A percentile compares a stretch with the other conserved stretches of the same genome.
Conservation (phyloP, 1,140 invertebrate genomes). For the Akabosia matsudoensis region DNA sequence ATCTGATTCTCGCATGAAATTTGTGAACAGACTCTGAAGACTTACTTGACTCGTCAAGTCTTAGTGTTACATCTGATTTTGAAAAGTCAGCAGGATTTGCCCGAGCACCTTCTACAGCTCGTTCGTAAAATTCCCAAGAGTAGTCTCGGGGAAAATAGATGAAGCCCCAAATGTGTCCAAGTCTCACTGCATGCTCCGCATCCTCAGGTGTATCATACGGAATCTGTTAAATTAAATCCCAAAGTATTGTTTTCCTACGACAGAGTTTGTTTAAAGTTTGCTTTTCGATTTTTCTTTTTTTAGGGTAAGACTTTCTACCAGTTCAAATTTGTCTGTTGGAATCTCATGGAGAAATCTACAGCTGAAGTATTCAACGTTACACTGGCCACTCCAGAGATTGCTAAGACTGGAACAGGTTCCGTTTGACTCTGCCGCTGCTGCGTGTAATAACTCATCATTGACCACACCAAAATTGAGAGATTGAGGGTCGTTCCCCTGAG, state of each 20-base stretch:
- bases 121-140: neutral
- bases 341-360: neutral
- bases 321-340: neutral
- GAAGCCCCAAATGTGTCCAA: neutral
- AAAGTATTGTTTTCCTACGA: neutral
- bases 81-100: neutral
- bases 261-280: neutral
- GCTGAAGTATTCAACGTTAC: slow-evolving; percentile 10
- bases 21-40: neutral
- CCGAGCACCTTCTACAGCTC: neutral
- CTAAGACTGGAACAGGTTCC: neutral
- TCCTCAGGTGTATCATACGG: neutral
- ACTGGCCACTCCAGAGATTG: neutral
- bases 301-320: neutral
- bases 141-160: neutral
- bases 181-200: neutral
- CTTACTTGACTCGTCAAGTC: slow-evolving; percentile 1
- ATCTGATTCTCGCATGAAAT: neutral
- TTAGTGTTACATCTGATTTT: neutral
- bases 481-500: neutral
- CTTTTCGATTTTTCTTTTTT: neutral
- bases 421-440: neutral
- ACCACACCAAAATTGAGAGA: neutral
- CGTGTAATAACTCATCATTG: neutral
- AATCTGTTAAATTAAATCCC: too few relatives aligned